Base-by-base conservation (phyloP, 2,113 vertebrate species). In the Thunnus thynnus region DNA sequence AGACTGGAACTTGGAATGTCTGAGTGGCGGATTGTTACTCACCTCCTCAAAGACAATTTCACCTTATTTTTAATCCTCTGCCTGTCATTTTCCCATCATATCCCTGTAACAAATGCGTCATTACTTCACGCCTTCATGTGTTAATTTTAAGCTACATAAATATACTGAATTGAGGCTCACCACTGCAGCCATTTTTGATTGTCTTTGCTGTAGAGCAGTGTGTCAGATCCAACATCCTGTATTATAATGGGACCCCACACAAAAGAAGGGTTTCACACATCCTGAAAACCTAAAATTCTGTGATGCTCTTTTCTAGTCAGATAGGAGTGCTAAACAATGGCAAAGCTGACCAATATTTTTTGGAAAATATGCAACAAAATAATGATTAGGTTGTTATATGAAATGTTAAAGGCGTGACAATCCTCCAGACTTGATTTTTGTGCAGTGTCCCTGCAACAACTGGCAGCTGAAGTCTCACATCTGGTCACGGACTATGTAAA, bases 1-100 rank as follows among this genome's bases (percentile, higher is more conserved):
- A 0, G 27, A 73, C 67, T 57, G 54, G 46, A 63, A 88, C 27
- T 72, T 75, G 32, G 18, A 61, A 16, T 79, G n/a, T 62, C n/a
- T 60, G 27, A 12, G 63, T 5, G 5, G 13, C 65, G 22, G 56
- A 5, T 54, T 72, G 55, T 46, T 64, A 20, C 36, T 65, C 20
- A 16, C 41, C n/a, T 70, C 46, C 17, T 4, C 30, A 8, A 47
- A 54, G 68, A 81, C 65, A 30, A 84, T 78, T 64, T 5, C 17
- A 50, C 8, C 2, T 62, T 50, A 3, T 57, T 72, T 58, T 55
- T 20, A 56, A 41, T 55, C 18, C 32, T 46, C 14, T 0, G 0
- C n/a, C 36, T 44, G 48, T 25, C 54, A 58, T 18, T 52, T 51
- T 62, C n/a, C 16, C 52, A 41, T 60, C 46, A 60, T 16, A 67